Base-by-base conservation (phyloP, 2,113 vertebrate species). In the Megaleporinus macrocephalus region DNA sequence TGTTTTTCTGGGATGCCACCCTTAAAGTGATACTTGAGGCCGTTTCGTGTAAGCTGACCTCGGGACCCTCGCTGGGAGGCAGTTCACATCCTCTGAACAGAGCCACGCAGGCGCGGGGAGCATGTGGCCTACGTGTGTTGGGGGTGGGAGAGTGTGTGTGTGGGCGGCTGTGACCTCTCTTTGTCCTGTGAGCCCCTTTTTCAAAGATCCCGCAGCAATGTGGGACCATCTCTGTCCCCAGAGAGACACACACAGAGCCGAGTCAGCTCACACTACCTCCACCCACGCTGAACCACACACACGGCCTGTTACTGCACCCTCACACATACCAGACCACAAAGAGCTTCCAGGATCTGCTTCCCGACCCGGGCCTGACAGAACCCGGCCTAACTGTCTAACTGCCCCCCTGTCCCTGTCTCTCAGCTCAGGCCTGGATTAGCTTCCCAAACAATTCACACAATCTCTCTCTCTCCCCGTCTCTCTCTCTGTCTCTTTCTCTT, bases 271-370 rank as follows among this genome's bases (percentile, higher is more conserved):
- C 33, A 47, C 24, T 44, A 61, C 24, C 29, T 55, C 49, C 29
- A 53, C 47, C 63, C 49, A 68, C 47, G 53, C 18, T 51, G 49
- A 51, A 22, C 53, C 22, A n/a, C 53, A 57, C 53, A 57, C 20
- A 13, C 9, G 2, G 49, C 2, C 5, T 57, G 20, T 53, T 3
- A 57, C 22, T 30, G 55, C 72, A 73, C 14, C 20, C 61, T n/a
- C 44, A 47, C 76, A 68, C 76, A 63, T 61, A 68, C 61, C 30
- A 79, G 16, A 51, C 49, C 66, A 71, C 53, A 62, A 27, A 73
- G 22, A 73, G 49, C 27, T 27, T 44, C 5, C 4, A 44, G 41
- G 41, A n/a, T 11, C 41, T 44, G 41, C 41, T 44, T 44, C 5
- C 41, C 41, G 9, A 44, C 41, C 41, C 41, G 41, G 11, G 41